Evolutionary conservation across 1,140 invertebrate genomes (phyloP).

Genomic region (Muscidifurax raptorellus): DNA sequence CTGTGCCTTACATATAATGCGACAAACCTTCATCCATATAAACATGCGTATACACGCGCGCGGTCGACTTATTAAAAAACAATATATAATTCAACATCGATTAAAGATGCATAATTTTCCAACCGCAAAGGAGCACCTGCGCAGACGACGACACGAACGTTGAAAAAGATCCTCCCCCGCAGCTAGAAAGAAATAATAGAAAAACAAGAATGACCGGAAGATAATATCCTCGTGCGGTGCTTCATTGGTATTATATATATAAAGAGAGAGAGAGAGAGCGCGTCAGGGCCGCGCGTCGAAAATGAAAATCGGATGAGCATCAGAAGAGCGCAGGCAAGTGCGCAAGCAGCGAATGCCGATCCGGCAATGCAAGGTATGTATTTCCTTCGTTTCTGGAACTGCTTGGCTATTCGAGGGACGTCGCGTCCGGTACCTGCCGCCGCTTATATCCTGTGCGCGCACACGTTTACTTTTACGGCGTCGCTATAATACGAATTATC

Average conservation of each 20-base stretch:
- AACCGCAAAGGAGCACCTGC: neutral
- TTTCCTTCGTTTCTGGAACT: slow-evolving; percentile 72
- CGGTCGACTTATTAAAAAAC: too few relatives aligned
- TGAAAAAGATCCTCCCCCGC: neutral
- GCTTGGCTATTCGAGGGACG: slow-evolving; percentile 64
- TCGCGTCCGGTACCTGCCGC: slow-evolving; percentile 64
- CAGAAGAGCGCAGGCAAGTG: neutral
- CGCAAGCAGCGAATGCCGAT: slow-evolving; percentile 39
- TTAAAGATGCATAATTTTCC: too few relatives aligned
- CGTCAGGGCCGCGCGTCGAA: neutral
- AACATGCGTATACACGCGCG: too few relatives aligned
- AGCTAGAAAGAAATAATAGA: neutral
- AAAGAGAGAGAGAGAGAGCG: too few relatives aligned
- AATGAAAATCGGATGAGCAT: slow-evolving; percentile 5
- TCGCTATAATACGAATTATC: slow-evolving; percentile 4
- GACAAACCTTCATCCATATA: too few relatives aligned
- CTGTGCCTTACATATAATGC: too few relatives aligned
- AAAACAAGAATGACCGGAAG: neutral
- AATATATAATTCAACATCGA: too few relatives aligned
- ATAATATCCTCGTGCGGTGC: neutral
- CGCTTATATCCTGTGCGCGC: slow-evolving; percentile 44
- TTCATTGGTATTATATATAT: too few relatives aligned
- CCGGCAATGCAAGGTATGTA: slow-evolving; percentile 51
- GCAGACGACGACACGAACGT: neutral
- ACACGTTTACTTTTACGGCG: slow-evolving; percentile 38